Evolutionary conservation across 2,888 invertebrate species (phyloP), one percentile per base, ranked within the genome.

Genomic region (Ganaspis brasiliensis): DNA sequence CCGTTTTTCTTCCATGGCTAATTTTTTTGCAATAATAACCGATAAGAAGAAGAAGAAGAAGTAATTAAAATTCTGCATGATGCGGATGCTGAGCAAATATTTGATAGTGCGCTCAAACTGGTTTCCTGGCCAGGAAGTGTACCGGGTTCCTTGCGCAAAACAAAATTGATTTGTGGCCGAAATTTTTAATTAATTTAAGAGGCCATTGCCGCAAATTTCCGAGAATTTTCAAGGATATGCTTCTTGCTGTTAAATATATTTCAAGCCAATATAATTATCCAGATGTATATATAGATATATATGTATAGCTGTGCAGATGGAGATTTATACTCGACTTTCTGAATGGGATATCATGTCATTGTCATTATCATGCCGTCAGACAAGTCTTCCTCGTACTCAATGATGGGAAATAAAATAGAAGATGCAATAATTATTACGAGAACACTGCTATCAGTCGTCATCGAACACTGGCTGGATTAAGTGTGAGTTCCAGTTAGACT

Each of bases 11-110:
- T 45, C 19, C 45, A 45, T 31, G 49, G 31, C 56, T 35, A 72
- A 72, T 72, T 72, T 56, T 72, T 72, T 72, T 72, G 19, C 16
- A 55, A 55, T 72, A 56, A 55, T 55, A 67, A 67, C 67, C 67
- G 67, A 67, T 67, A 49, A 67, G 63, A 19, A 63, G 24, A 67
- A 67, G 67, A 49, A 67, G 63, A 19, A 63, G 24, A 67, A 67
- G 67, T 67, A 67, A 67, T 67, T 67, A 67, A 67, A 24, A 67
- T 67, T 67, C 67, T 67, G 45, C 67, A 67, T 67, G 24, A 67
- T 45, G 67, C 24, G 67, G 67, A 67, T 67, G 67, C 45, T 67
- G 67, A 67, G 40, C 45, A 67, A 67, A 67, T 67, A 67, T 67
- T 67, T 45, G 67, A 67, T 67, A 67, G 67, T 67, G 45, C 40